Percentiles rank a stretch among this genome's conserved stretches.
These are phyloP conservation scores for Paramormyrops kingsleyae DNA, from an alignment of 2,113 vertebrate genomes.

Conservation along the genomic window DNA sequence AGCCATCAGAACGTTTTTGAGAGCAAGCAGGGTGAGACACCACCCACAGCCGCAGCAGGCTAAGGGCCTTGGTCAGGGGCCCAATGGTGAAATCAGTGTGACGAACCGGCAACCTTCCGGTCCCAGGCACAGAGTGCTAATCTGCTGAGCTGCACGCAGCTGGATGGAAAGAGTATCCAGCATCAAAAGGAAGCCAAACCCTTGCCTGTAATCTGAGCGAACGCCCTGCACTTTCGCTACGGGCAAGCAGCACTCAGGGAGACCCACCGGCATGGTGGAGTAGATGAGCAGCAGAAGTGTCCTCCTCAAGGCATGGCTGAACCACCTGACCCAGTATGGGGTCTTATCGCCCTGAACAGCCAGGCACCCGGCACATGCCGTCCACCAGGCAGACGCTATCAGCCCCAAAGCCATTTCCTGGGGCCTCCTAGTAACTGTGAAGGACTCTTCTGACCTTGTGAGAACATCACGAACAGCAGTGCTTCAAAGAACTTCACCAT, in stretches of 20 bases:
- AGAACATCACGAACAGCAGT: not conserved
- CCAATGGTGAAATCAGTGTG: not conserved
- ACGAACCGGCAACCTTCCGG: not conserved
- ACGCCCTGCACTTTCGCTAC: not conserved
- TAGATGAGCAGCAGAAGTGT: not conserved
- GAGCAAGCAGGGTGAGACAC: not conserved
- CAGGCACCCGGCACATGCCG: not conserved
- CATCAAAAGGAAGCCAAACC: not conserved
- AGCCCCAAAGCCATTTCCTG: not conserved
- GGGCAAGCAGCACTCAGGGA: not conserved
- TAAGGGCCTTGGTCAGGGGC: not conserved
- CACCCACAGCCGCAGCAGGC: not conserved
- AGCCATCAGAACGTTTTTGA: not conserved
- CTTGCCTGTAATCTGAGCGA: not conserved
- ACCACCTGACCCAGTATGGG: not conserved
- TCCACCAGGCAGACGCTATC: not conserved
- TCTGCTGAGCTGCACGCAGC: not conserved
- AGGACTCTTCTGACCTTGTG: not conserved
- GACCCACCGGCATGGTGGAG: not conserved
- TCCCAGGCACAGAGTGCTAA: not conserved
- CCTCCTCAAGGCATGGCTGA: slow-evolving; percentile 8
- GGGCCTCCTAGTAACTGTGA: not conserved
- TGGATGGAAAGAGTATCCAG: not conserved
- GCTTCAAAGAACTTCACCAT: not conserved
- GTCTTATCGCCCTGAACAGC: not conserved